A percentile compares a stretch with the other conserved stretches of the same genome.
Evolutionary conservation across 2,113 vertebrate species (phyloP).

Genomic region (Candoia aspera): DNA sequence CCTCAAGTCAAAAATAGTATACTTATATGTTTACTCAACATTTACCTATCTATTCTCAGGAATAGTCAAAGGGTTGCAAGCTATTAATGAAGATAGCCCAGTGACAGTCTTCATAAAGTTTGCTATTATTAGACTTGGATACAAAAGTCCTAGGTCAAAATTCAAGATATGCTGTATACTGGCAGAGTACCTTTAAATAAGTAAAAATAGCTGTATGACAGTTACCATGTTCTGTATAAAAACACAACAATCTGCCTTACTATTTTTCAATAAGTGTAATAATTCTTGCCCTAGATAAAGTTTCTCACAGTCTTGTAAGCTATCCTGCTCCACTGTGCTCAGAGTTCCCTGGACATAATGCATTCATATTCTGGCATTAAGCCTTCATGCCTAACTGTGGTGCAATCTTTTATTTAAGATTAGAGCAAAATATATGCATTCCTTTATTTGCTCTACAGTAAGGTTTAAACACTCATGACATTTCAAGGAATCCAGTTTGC

Average conservation of each 20-base stretch:
- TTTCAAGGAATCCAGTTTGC: not conserved
- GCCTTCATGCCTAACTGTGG: not conserved
- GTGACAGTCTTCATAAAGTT: too few species aligned
- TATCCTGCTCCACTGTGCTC: not conserved
- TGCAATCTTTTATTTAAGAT: constrained; percentile 12
- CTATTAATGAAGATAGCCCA: not conserved
- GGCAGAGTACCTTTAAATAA: too few species aligned
- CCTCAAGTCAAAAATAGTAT: not conserved
- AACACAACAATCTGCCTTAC: too few species aligned
- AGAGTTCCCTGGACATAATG: not conserved
- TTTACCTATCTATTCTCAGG: not conserved
- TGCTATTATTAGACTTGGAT: too few species aligned
- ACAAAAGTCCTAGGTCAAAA: not conserved
- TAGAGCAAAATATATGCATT: not conserved
- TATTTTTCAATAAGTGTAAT: not conserved
- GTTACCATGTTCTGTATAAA: not conserved
- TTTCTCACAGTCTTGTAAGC: not conserved
- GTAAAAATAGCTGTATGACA: not conserved
- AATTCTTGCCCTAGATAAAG: not conserved
- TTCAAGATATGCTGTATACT: too few species aligned
- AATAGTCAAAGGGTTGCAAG: not conserved
- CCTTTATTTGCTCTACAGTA: not conserved
- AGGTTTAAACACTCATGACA: not conserved
- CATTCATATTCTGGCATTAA: too few species aligned
- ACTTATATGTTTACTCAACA: not conserved